A percentile compares a stretch with the other conserved stretches of the same genome.
Conservation (phyloP, 2,888 invertebrate genomes). For the Monoplex corrugatus region DNA sequence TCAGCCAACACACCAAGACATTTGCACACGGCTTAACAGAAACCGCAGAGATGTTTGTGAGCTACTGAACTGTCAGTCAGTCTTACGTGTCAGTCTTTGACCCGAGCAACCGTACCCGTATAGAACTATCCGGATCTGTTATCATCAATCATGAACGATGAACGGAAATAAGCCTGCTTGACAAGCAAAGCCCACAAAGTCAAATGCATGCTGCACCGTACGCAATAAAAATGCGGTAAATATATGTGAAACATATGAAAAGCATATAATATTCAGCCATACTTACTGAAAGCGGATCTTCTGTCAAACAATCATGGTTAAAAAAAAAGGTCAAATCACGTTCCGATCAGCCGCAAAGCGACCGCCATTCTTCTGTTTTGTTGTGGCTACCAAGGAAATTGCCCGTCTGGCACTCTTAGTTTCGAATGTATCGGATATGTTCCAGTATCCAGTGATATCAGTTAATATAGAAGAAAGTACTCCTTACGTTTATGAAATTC, state of each 20-base stretch:
- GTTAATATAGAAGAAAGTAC: too few relatives aligned
- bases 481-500: too few relatives aligned
- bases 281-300: not conserved
- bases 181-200: not conserved
- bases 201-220: not conserved
- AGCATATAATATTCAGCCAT: not conserved
- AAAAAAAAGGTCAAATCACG: constrained; percentile 1
- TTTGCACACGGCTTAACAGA: too few relatives aligned
- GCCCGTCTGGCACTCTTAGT: not conserved
- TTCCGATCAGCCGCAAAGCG: constrained; percentile 13
- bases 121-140: not conserved
- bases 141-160: too few relatives aligned
- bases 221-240: not conserved
- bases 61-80: too few relatives aligned
- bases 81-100: not conserved
- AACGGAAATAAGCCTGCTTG: not conserved
- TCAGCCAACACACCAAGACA: too few relatives aligned
- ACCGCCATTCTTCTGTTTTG: constrained; percentile 35
- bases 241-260: not conserved
- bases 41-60: too few relatives aligned
- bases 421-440: not conserved
- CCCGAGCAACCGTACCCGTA: not conserved
- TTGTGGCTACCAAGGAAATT: constrained; percentile 45
- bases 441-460: not conserved
- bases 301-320: constrained; percentile 33